A percentile compares a stretch with the other conserved stretches of the same genome.
Evolutionary conservation across 1,140 invertebrate species (phyloP).

Genomic region (Zophobas atratus): DNA sequence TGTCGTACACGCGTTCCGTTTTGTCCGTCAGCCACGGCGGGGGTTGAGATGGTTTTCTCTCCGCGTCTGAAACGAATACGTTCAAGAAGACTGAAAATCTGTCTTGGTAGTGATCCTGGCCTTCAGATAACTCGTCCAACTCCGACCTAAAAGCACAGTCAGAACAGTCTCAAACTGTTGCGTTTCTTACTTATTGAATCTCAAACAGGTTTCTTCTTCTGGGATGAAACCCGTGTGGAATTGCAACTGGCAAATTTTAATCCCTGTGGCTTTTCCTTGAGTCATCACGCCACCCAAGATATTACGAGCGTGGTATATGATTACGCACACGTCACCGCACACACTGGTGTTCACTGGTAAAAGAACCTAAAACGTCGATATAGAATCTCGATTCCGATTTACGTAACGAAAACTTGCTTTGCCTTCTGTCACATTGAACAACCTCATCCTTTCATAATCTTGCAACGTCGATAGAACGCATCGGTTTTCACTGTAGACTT

Average conservation of each 20-base stretch:
- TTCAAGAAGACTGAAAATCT: constrained; percentile 82
- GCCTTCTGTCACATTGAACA: constrained; percentile 84
- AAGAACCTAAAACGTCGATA: constrained; percentile 61
- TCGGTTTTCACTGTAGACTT: constrained; percentile 92
- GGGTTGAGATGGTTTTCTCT: constrained; percentile 74
- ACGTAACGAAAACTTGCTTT: constrained; percentile 72
- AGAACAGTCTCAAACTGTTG: background rate
- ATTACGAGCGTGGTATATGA: constrained; percentile 89
- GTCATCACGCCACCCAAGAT: constrained; percentile 83
- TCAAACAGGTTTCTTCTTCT: constrained; percentile 80
- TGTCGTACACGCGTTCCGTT: constrained; percentile 72
- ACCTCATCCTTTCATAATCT: constrained; percentile 91
- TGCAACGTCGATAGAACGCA: constrained; percentile 86
- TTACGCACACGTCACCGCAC: constrained; percentile 87
- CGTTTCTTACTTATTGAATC: constrained; percentile 77
- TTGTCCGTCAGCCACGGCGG: constrained; percentile 85
- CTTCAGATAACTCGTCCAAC: constrained; percentile 84
- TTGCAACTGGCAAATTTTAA: constrained; percentile 91
- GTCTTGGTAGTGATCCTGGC: constrained; percentile 86
- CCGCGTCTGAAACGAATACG: constrained; percentile 80
- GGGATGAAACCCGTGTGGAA: constrained; percentile 91
- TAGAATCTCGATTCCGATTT: background rate
- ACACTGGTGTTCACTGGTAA: constrained; percentile 75
- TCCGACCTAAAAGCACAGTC: constrained; percentile 73
- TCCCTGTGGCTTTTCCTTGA: constrained; percentile 84